Evolutionary conservation across 2,113 vertebrate genomes (phyloP).

Genomic region (Psilopogon haemacephalus): DNA sequence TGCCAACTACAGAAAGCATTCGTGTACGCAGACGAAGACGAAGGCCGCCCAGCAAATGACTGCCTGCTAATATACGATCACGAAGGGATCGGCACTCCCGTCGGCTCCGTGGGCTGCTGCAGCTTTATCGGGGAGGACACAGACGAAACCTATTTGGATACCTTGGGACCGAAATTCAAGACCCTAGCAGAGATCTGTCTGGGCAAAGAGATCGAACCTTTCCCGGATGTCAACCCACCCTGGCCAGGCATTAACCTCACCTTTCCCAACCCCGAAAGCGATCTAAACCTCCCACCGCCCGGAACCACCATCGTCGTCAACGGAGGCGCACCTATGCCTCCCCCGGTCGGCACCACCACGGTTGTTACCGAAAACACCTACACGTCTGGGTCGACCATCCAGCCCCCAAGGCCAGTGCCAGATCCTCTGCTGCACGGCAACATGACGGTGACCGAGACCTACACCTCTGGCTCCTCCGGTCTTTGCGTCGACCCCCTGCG

Average conservation of each 20-base stretch:
- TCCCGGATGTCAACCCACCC: constrained; percentile 68
- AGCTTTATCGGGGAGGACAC: constrained; percentile 84
- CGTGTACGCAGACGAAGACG: constrained; percentile 74
- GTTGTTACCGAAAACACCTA: constrained; percentile 69
- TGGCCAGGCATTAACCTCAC: constrained; percentile 57
- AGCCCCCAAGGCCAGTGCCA: constrained; percentile 62
- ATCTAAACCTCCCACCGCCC: constrained; percentile 70
- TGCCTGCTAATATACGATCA: constrained; percentile 79
- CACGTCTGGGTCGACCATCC: constrained; percentile 62
- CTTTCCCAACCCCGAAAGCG: constrained; percentile 64
- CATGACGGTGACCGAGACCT: constrained; percentile 79
- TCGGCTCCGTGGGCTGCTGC: constrained; percentile 90
- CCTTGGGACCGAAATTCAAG: constrained; percentile 90
- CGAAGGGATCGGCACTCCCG: constrained; percentile 81
- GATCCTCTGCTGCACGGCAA: constrained; percentile 73
- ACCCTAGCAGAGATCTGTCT: constrained; percentile 89
- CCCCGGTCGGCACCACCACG: constrained; percentile 24
- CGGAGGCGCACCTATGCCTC: constrained; percentile 64
- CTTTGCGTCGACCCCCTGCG: constrained; percentile 70
- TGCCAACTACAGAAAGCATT: constrained; percentile 82
- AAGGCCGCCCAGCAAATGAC: constrained; percentile 78
- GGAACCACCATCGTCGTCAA: constrained; percentile 75
- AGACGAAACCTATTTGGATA: constrained; percentile 86
- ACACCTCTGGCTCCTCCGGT: constrained; percentile 66
- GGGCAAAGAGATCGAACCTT: constrained; percentile 77